Evolutionary conservation across 2,888 invertebrate genomes (phyloP), one percentile per base, ranked within the genome.

Genomic region (Clanis bilineata): DNA sequence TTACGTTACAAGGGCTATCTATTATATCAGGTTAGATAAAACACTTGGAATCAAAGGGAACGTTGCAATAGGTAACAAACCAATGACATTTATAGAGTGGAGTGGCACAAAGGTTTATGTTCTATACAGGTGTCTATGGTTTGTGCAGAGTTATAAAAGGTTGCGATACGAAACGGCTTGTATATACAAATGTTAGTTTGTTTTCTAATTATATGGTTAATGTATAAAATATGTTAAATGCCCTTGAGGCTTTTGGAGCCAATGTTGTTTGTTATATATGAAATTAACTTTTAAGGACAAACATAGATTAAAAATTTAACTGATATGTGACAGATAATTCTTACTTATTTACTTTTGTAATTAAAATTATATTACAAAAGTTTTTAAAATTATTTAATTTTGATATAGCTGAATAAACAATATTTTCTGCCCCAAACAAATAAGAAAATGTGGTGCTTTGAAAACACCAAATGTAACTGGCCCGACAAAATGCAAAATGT

Each of bases 1-100:
- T 28, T 28, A 51, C 51, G 18, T 9, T 51, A 15, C 18, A 51
- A 51, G 51, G 28, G 32, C 32, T 51, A 51, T 51, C 51, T 51
- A 51, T 51, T 32, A 51, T 51, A 51, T 51, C 51, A 51, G 32
- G 51, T 18, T 51, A 51, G 51, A 51, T 51, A 51, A 51, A 51
- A 51, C 51, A 51, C 51, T 51, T 51, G 12, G 51, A 51, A 18
- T 51, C 51, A 51, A 51, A 51, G 51, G 51, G 18, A 51, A 51
- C 28, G 28, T 32, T 51, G 32, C 51, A 51, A 32, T 51, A 18
- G 51, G 51, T 18, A 51, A 51, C 32, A 28, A 32, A 51, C 51
- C 28, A 51, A 51, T 51, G 51, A 51, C 51, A 51, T 51, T 51
- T 51, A 51, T 51, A 32, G 51, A 32, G 18, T 18, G 18, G 51